Evolutionary conservation across 2,888 invertebrate genomes (phyloP), one percentile per base, ranked within the genome.

Genomic region (Patella ulyssiponensis): DNA sequence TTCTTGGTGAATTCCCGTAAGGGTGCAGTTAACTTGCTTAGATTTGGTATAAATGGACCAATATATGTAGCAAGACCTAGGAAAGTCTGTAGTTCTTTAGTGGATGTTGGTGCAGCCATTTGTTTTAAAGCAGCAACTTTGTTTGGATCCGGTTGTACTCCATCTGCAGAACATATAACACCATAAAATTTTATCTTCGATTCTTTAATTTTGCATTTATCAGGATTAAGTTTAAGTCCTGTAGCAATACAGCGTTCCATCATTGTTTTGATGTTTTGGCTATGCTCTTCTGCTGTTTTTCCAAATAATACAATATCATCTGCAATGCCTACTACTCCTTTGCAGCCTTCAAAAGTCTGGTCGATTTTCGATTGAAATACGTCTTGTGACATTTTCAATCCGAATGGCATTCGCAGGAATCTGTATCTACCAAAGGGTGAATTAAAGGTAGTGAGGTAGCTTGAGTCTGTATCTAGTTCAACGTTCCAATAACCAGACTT

Each of bases 401-500:
- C 70, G 20, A 69, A 69, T 17, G 56, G 15, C 56, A 56, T 56
- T 56, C 17, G 15, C 5, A 56, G n/a, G 56, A 56, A 56, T 17
- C 56, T 15, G 56, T 56, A 56, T 56, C 56, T 56, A 56, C 56
- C 56, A 56, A 17, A n/a, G n/a, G 56, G 56, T 17, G 17, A 17
- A n/a, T 56, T 56, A n/a, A 56, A 56, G 15, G 56, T 56, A 17
- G 56, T 56, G 7, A 69, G 44, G 27, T 27, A 27, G 14, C 69
- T 15, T 73, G 64, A 56, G 73, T 74, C 23, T 80, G 3, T 56
- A n/a, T 56, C 56, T 56, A 56, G 71, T 15, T 69, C n/a, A 1
- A 82, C 69, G 33, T 69, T 72, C 81, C 82, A 81, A 54, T 78
- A 82, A 14, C 81, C 82, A 56, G 71, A 33, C 76, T 79, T 79